These are phyloP conservation scores for Protaetia brevitarsis DNA, from an alignment of 1,140 invertebrate genomes.

Conservation along the genomic window DNA sequence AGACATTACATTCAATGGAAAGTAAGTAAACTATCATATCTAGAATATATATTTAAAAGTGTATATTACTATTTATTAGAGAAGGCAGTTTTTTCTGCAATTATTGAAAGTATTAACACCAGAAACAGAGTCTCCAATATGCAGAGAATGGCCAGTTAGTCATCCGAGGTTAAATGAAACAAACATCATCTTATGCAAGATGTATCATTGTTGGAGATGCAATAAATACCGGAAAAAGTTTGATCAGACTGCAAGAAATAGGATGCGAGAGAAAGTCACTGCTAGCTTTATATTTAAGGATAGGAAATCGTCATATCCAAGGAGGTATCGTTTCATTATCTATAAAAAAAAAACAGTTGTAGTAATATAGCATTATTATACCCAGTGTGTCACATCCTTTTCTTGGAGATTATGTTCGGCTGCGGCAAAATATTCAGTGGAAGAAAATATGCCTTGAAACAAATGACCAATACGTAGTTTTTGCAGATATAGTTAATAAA, in stretches of 20 bases:
- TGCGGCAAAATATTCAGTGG: constrained; percentile 82
- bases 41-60: neutral
- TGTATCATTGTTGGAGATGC: constrained; percentile 86
- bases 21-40: constrained; percentile 48
- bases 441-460: constrained; percentile 70
- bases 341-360: neutral
- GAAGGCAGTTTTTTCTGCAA: constrained; percentile 66
- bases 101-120: constrained; percentile 64
- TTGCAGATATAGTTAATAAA: constrained; percentile 87
- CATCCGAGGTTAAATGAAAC: constrained; percentile 61
- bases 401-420: constrained; percentile 81
- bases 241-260: constrained; percentile 75
- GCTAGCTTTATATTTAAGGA: constrained; percentile 85
- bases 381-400: constrained; percentile 79
- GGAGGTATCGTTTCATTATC: constrained; percentile 56
- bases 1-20: constrained; percentile 66
- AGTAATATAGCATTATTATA: neutral
- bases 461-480: constrained; percentile 82
- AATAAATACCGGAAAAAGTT: constrained; percentile 73
- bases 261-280: constrained; percentile 87
- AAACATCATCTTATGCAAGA: constrained; percentile 63
- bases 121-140: constrained; percentile 66
- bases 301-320: constrained; percentile 74
- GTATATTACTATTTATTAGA: constrained; percentile 51
- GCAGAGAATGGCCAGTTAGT: constrained; percentile 67